phyloP scores from a whole-genome alignment of 2,888 invertebrate genomes.

The Agonopterix subpropinquella region DNA sequence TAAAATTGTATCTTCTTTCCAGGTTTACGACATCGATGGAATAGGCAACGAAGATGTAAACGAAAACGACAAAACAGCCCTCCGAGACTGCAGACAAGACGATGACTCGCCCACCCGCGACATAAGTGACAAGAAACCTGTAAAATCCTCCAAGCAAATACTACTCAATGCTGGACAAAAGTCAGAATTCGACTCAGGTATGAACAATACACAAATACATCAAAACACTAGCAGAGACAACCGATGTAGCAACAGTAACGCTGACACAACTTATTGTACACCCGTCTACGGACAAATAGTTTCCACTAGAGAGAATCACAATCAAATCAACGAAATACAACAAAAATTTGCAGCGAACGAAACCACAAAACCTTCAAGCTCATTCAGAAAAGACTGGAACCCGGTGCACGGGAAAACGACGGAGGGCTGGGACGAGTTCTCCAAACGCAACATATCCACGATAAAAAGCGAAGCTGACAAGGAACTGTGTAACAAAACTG shows the following conservation, averaged over 20 bases:
- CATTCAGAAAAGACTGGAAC: constrained; percentile 59
- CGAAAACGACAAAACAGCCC: constrained; percentile 49
- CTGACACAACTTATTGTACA: constrained; percentile 65
- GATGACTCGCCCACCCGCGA: constrained; percentile 36
- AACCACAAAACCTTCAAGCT: constrained; percentile 57
- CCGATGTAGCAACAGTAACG: constrained; percentile 33
- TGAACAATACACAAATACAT: constrained; percentile 65
- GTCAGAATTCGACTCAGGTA: constrained; percentile 67
- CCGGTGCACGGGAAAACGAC: constrained; percentile 46
- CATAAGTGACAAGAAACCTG: constrained; percentile 37
- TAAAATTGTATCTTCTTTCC: constrained; percentile 16
- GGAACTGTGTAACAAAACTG: constrained; percentile 41
- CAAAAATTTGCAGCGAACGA: constrained; percentile 56
- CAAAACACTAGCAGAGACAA: constrained; percentile 44
- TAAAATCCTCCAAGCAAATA: constrained; percentile 68
- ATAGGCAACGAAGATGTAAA: constrained; percentile 55
- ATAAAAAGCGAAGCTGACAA: constrained; percentile 49
- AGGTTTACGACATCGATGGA: constrained; percentile 71
- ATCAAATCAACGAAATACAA: constrained; percentile 67
- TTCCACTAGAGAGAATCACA: constrained; percentile 64
- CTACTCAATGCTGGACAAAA: constrained; percentile 67
- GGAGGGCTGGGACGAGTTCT: constrained; percentile 62
- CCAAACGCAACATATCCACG: constrained; percentile 56
- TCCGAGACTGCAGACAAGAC: constrained; percentile 24
- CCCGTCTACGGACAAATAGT: constrained; percentile 69